Base-by-base conservation (phyloP, 2,888 invertebrate species). In the Patella depressa region DNA sequence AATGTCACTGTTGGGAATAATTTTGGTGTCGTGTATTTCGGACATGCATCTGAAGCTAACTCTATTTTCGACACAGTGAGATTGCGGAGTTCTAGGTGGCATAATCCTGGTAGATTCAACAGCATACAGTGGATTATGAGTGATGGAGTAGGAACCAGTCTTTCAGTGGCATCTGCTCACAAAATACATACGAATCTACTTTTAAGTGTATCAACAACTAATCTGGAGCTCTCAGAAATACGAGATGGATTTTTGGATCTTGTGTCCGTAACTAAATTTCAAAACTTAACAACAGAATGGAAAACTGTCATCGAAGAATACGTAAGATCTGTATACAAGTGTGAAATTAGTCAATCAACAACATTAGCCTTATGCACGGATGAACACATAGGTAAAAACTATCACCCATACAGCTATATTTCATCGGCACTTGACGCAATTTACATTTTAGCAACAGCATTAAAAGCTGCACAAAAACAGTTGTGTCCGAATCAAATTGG, bases 371-470 rank as follows among this genome's bases (percentile, higher is more conserved):
- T 45, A 45, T 45, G 45, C 4, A 45, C 45, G 45, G 45, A 45
- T 45, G 45, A 45, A 45, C 45, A 45, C 45, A 45, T 45, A 45
- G 9, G 45, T 45, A 45, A 45, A 45, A 45, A 45, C 45, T 45
- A 45, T 2, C 29, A 17, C 9, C 3, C 9, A 2, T 73, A 19
- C 71, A 72, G 57, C 57, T 80, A 78, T 29, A 53, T 76, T 24
- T 59, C 72, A 7, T 71, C 76, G 7, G 69, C 74, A 5, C 65
- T 83, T 4, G 83, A 83, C 54, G 75, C 79, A 15, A 79, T 82
- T 19, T 83, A 81, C 70, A 72, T 81, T 3, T 53, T 82, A 3
- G 83, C 81, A 4, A 73, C 76, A 34, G 79, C 74, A 3, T 14
- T 83, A 24, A 80, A 79, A 45, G 70, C 73, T 14, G 29, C 72